Evolutionary conservation across 2,888 invertebrate species (phyloP), one percentile per base, ranked within the genome.

Genomic region (Dasysyrphus tricinctus): DNA sequence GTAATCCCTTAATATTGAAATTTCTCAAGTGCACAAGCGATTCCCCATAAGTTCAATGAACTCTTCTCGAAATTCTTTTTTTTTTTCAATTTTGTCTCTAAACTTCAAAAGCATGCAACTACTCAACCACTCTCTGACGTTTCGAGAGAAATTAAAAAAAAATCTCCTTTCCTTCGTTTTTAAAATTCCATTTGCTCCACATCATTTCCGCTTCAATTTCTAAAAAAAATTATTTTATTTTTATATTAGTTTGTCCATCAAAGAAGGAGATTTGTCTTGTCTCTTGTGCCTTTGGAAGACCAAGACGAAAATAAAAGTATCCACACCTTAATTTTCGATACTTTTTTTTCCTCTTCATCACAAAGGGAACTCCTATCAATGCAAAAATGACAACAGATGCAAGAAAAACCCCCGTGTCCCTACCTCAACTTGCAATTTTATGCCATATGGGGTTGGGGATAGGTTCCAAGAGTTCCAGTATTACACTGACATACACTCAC

Each of bases 401-500:
- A 84, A 57, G 44, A 3, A 34, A 61, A 72, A 34, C 29, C 61
- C 49, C 54, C 29, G n/a, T 47, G 5, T 24, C 24, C 11, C 34
- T 19, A 12, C 29, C 63, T 8, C 5, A 2, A 44, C 44, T 19
- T 39, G 59, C 59, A 39, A 37, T 54, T n/a, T 14, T n/a, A 19
- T 44, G 19, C 47, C 63, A 63, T 56, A 42, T 39, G 49, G 34
- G 57, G 57, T 39, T 67, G 47, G 29, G 65, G 73, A 49, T 24
- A 42, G 39, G 24, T 65, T 65, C 39, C 65, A 39, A 24, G 1
- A 19, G 24, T 86, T 86, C 86, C 86, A 86, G 78, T 82, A 79
- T 86, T 82, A 86, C 86, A 82, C 82, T 86, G 82, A 78, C 82
- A 72, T 82, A 79, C 37, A 79, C 80, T 75, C 61, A 51, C 61